Evolutionary conservation across 1,140 invertebrate species (phyloP).

Genomic region (Oscheius sp.): DNA sequence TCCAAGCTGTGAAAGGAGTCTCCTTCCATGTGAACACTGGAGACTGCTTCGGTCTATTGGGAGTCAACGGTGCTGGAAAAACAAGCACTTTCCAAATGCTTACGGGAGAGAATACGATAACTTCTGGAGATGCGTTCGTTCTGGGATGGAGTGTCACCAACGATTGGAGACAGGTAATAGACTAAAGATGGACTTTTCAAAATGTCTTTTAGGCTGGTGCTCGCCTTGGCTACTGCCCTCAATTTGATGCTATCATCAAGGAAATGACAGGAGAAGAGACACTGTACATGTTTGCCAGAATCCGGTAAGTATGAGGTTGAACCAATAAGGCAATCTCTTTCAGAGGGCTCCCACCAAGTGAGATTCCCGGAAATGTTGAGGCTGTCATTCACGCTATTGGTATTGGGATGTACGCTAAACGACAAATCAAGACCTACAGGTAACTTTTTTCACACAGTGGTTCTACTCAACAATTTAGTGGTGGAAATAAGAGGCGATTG

Average conservation of each 20-base stretch:
- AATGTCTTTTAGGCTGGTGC: constrained; percentile 29
- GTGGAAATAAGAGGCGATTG: constrained; percentile 74
- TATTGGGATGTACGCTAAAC: constrained; percentile 48
- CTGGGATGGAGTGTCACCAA: constrained; percentile 61
- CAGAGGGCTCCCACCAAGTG: constrained; percentile 45
- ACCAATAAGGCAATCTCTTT: too few species aligned
- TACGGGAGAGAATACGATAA: constrained; percentile 74
- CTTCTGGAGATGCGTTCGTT: constrained; percentile 68
- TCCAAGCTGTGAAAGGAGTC: constrained; percentile 54
- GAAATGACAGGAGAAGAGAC: constrained; percentile 78
- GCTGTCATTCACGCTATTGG: constrained; percentile 51
- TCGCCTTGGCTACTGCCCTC: constrained; percentile 67
- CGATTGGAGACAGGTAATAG: constrained; percentile 43
- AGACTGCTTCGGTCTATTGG: constrained; percentile 50
- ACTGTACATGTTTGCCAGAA: constrained; percentile 63
- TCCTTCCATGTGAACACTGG: constrained; percentile 46
- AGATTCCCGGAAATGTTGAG: constrained; percentile 38
- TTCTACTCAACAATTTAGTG: constrained; percentile 31
- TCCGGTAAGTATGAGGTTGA: too few species aligned
- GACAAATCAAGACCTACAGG: constrained; percentile 55
- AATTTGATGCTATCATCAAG: constrained; percentile 75
- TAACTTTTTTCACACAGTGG: neutral
- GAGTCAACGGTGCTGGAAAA: constrained; percentile 64
- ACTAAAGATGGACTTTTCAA: neutral
- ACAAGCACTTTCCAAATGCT: constrained; percentile 71